These are phyloP conservation scores for Brassicogethes aeneus DNA, from an alignment of 2,888 invertebrate genomes.

Conservation along the genomic window DNA sequence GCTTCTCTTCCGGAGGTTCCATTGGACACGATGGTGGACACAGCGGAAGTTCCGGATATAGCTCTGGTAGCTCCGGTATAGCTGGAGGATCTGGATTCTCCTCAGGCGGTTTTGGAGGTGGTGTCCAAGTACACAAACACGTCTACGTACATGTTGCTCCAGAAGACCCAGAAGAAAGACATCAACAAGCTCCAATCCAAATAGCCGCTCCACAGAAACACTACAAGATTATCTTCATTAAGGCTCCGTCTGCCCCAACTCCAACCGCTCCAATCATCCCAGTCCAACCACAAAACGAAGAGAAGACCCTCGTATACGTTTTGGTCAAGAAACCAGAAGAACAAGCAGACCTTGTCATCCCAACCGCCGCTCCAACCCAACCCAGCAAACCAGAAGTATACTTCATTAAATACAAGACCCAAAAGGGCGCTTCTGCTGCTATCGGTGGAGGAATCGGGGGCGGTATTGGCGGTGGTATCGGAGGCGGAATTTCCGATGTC, in stretches of 20 bases:
- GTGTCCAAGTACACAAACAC: slow-evolving; percentile 64
- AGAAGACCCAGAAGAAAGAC: slow-evolving; percentile 64
- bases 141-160: slow-evolving; percentile 76
- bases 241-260: slow-evolving; percentile 48
- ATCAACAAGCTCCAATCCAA: slow-evolving; percentile 51
- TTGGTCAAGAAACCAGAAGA: slow-evolving; percentile 82
- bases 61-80: slow-evolving; percentile 6
- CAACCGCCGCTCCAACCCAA: slow-evolving; percentile 66
- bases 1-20: slow-evolving; percentile 13
- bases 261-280: slow-evolving; percentile 70
- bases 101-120: slow-evolving; percentile 22
- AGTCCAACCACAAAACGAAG: slow-evolving; percentile 70
- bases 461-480: slow-evolving; percentile 20
- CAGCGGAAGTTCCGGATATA: background rate
- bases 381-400: slow-evolving; percentile 83
- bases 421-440: slow-evolving; percentile 42
- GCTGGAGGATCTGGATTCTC: slow-evolving; percentile 9
- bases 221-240: slow-evolving; percentile 87
- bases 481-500: slow-evolving; percentile 17
- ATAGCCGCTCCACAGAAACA: slow-evolving; percentile 66
- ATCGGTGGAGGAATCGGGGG: slow-evolving; percentile 31
- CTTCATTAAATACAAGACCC: slow-evolving; percentile 76
- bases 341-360: slow-evolving; percentile 67
- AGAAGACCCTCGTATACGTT: slow-evolving; percentile 81
- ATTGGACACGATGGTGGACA: background rate